Conservation (phyloP, 2,113 vertebrate species). For the Manacus vitellinus region DNA sequence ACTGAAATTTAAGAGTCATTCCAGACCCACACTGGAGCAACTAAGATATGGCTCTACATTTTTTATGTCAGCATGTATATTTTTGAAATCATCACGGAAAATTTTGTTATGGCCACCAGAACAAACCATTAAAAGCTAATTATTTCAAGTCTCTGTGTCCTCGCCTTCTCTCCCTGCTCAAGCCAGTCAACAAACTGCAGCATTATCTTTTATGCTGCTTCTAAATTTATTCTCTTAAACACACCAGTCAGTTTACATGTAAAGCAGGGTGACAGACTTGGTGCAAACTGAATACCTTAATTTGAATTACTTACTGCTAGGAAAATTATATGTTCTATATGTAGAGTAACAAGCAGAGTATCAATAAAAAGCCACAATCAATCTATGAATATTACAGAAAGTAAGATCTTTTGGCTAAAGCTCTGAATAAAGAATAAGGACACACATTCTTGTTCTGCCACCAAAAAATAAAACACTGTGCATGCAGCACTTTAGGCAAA, state of each 20-base stretch:
- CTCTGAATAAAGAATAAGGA: background rate
- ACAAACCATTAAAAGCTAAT: background rate
- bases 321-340: background rate
- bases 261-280: background rate
- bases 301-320: background rate
- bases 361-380: background rate
- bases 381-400: background rate
- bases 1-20: background rate
- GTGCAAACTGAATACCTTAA: background rate
- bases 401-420: background rate
- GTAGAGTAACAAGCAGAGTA: background rate
- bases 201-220: background rate
- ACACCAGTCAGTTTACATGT: background rate
- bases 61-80: background rate
- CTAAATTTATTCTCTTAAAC: background rate
- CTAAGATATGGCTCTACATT: background rate
- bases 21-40: background rate
- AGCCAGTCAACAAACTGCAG: background rate
- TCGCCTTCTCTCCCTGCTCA: background rate
- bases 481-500: background rate
- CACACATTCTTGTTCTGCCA: background rate
- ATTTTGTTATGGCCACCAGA: background rate
- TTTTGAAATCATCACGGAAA: background rate
- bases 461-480: background rate
- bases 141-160: background rate